These are phyloP conservation scores for Tyrannus savana DNA, from an alignment of 2,113 vertebrate species.

Conservation along the genomic window DNA sequence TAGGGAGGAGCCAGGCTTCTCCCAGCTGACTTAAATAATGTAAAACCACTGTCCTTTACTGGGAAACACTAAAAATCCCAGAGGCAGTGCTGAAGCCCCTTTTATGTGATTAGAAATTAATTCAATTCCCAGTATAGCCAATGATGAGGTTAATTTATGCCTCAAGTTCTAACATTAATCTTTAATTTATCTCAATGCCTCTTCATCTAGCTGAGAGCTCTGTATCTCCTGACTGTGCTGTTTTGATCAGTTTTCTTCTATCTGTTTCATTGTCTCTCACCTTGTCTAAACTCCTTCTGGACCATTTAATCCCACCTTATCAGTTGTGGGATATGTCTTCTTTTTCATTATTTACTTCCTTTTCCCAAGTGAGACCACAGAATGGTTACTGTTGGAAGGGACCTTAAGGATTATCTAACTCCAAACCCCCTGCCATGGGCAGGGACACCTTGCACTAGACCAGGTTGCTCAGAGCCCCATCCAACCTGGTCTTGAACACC, in stretches of 20 bases:
- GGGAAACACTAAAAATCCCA: not conserved
- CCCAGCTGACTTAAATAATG: not conserved
- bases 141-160: not conserved
- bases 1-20: not conserved
- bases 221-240: not conserved
- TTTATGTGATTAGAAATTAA: not conserved
- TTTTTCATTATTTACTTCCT: not conserved
- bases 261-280: not conserved
- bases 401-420: not conserved
- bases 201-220: not conserved
- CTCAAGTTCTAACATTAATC: not conserved
- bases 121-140: not conserved
- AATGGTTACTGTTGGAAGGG: not conserved
- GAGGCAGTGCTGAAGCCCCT: not conserved
- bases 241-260: not conserved
- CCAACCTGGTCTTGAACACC: not conserved
- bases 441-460: not conserved
- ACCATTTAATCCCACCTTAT: not conserved
- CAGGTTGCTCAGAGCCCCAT: not conserved
- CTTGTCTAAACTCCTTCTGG: not conserved
- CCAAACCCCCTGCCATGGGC: not conserved
- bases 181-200: not conserved
- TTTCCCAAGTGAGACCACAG: not conserved
- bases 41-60: not conserved
- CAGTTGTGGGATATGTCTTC: not conserved